Base-by-base conservation (phyloP, 2,888 invertebrate species). In the Argyresthia albistria region DNA sequence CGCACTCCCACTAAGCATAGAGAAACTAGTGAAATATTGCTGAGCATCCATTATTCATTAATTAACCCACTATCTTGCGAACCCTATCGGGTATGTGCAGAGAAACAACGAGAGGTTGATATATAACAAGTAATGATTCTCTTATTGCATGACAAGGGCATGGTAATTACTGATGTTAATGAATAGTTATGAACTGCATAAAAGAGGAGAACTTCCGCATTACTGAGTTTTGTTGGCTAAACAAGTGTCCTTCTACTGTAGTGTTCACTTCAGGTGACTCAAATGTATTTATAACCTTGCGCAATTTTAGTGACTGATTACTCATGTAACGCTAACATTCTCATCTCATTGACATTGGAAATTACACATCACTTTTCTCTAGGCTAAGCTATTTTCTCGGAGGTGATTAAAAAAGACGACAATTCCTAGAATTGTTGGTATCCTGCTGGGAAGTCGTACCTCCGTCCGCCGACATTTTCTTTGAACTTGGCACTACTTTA, bases 41-140 rank as follows among this genome's bases (percentile, higher is more conserved):
- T 61, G 59, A 67, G 67, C 64, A 76, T 80, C 75, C 73, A 79
- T 80, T 80, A 79, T 79, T 80, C 74, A 80, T 78, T 79, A 75
- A 80, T 80, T 79, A 80, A 76, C 69, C 70, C 62, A 76, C 72
- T 70, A 73, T 70, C 69, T 16, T 52, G 39, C 43, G 14, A 35
- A 51, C 50, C 50, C 25, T 25, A 50, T 42, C 50, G 43, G 35
- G 50, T 11, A 35, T 8, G 42, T 25, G 12, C 37, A 36, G 12
- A 37, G 12, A 37, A 48, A 37, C 37, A 48, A 48, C 48, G 48
- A 48, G 37, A 48, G 25, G 25, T 25, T 25, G 25, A 25, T 14
- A 16, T 46, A 46, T 46, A 16, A 35, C 47, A 35, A 25, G 47
- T 47, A n/a, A 45, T 35, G 35, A 25, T 12, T 35, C 47, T 25